A percentile compares a stretch with the other conserved stretches of the same genome.
Conservation (phyloP, 2,113 vertebrate genomes). For the Tachuris rubrigastra region DNA sequence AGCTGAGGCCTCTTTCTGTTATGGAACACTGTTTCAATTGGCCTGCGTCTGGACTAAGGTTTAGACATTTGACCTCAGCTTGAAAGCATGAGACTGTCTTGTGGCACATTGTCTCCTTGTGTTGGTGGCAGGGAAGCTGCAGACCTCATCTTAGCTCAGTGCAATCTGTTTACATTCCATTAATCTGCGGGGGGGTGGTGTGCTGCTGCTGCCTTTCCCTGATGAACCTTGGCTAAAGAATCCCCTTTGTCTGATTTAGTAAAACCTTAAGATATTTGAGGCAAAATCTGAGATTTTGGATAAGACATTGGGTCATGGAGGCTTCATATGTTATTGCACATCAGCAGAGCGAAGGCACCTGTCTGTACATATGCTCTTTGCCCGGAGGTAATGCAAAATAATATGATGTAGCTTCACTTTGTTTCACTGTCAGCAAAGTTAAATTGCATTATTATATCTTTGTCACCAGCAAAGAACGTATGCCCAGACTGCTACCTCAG, state of each 20-base stretch:
- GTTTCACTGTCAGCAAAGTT: slow-evolving; percentile 55
- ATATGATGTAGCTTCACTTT: slow-evolving; percentile 35
- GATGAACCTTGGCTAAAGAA: not conserved
- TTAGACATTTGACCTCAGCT: not conserved
- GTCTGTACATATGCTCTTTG: not conserved
- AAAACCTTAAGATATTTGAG: not conserved
- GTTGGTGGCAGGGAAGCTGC: not conserved
- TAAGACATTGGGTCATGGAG: not conserved
- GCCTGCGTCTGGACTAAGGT: not conserved
- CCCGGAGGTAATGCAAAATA: slow-evolving; percentile 49
- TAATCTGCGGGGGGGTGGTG: not conserved
- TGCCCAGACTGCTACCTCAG: slow-evolving; percentile 54
- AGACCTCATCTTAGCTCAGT: not conserved
- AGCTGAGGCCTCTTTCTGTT: not conserved
- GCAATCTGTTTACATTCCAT: not conserved
- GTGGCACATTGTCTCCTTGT: not conserved
- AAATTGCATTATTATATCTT: slow-evolving; percentile 60
- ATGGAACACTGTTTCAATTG: not conserved
- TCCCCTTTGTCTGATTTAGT: not conserved
- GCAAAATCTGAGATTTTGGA: not conserved
- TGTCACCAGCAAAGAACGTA: not conserved
- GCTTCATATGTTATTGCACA: not conserved
- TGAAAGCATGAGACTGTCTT: not conserved
- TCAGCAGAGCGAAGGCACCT: not conserved
- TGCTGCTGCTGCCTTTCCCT: not conserved